Evolutionary conservation across 2,797 vertebrate genomes (phyloP).

Genomic region (Meriones psammophilus): DNA sequence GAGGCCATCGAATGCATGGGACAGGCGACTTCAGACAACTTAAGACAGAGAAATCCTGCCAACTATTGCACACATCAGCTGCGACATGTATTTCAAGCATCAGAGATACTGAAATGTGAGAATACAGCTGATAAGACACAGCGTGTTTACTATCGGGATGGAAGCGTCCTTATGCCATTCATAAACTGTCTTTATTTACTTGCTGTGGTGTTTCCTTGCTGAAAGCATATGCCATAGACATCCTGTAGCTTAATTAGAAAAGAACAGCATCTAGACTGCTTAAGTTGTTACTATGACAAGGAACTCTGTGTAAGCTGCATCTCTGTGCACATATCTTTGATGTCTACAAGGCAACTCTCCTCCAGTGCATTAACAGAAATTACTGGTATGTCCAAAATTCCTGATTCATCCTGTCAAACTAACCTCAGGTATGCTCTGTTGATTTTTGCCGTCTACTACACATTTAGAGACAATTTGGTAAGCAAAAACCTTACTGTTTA

Average conservation of each 20-base stretch:
- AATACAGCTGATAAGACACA: not conserved
- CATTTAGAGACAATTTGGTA: constrained; percentile 30
- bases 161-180: not conserved
- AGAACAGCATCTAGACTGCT: not conserved
- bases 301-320: not conserved
- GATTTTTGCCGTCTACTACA: not conserved
- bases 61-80: not conserved
- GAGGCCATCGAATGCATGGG: not conserved
- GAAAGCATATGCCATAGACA: not conserved
- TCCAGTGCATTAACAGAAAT: constrained; percentile 18
- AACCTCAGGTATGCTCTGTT: not conserved
- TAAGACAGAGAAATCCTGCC: not conserved
- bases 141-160: constrained; percentile 13
- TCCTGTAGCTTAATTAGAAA: constrained; percentile 27
- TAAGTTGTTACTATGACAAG: constrained; percentile 6
- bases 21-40: not conserved
- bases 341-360: not conserved
- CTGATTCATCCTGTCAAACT: constrained; percentile 5
- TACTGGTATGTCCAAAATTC: not conserved
- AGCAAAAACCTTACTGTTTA: not conserved
- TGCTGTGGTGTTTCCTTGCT: not conserved
- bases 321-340: not conserved
- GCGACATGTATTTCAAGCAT: not conserved
- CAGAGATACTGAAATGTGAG: not conserved
- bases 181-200: not conserved